Conservation (phyloP, 2,113 vertebrate species). For the Limanda limanda region DNA sequence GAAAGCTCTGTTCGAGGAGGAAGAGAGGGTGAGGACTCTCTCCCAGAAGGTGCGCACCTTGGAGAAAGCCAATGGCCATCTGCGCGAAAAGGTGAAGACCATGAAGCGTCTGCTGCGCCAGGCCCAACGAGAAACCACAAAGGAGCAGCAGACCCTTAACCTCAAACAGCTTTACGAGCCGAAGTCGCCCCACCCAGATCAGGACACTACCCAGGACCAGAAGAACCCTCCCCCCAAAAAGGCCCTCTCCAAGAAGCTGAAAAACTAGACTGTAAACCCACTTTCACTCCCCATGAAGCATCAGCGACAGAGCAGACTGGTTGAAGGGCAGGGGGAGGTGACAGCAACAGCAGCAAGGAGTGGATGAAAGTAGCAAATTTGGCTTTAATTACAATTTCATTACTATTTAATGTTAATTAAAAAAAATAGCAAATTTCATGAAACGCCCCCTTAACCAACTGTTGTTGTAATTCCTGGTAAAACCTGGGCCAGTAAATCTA, state of each 20-base stretch:
- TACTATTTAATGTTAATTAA: neutral
- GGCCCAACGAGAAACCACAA: slow-evolving; percentile 79
- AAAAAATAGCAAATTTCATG: no score
- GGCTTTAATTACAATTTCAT: neutral
- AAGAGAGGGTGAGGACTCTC: slow-evolving; percentile 84
- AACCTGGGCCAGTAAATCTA: neutral
- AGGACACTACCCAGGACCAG: slow-evolving; percentile 79
- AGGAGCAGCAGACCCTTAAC: slow-evolving; percentile 79
- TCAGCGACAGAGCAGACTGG: neutral
- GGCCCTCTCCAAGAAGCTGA: slow-evolving; percentile 72
- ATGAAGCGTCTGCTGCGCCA: slow-evolving; percentile 85
- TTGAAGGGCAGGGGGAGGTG: neutral
- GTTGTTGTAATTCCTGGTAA: no score
- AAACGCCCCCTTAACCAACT: no score
- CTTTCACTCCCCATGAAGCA: neutral
- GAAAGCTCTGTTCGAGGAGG: slow-evolving; percentile 88
- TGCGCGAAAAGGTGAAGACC: slow-evolving; percentile 86
- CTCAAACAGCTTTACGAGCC: slow-evolving; percentile 80
- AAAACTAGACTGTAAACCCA: slow-evolving; percentile 58
- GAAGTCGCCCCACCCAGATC: slow-evolving; percentile 73
- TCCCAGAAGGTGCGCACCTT: slow-evolving; percentile 84
- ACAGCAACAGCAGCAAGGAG: slow-evolving; percentile 1
- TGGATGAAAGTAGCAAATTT: neutral
- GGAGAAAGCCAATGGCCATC: slow-evolving; percentile 87
- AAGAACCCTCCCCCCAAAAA: slow-evolving; percentile 74